Base-by-base conservation (phyloP, 2,888 invertebrate species). In the Drosophila maculinotata region DNA sequence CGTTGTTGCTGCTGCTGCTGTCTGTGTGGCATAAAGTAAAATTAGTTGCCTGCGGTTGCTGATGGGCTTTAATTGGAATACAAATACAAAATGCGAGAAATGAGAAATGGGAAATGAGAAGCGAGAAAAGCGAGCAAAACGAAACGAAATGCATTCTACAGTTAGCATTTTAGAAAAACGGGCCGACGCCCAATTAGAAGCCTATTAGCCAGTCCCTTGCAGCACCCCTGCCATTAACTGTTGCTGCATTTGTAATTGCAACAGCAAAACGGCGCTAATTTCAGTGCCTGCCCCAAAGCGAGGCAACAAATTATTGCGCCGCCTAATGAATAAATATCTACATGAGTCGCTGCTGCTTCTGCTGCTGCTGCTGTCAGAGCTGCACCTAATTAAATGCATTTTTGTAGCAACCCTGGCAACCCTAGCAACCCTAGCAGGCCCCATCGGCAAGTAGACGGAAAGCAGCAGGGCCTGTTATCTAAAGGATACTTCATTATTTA, bases 291-390 rank as follows among this genome's bases (percentile, higher is more conserved):
- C 59, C 75, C 82, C 57, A 79, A 48, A 76, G 79, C 81, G 6
- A 49, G 31, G 41, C 68, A 66, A 68, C 79, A 68, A 77, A 79
- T 79, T 72, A 69, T 64, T 54, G 68, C 63, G 60, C 41, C 60
- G 54, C 71, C 81, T 82, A 81, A 81, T 79, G 79, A 79, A 79
- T 81, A 79, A 81, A 81, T 79, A 79, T 78, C 59, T 65, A 39
- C 59, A 54, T 31, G 33, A 25, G 48, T 20, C 28, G 36, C 36
- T 49, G 20, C 20, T 2, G n/a, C n/a, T n/a, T n/a, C n/a, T n/a
- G n/a, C n/a, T n/a, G n/a, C n/a, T 3, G 20, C 20, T 20, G 14
- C 42, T n/a, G n/a, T n/a, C n/a, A n/a, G 12, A 66, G 54, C 60
- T 23, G 36, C 64, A 56, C 44, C 59, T 65, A 69, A 72, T 73